Percentiles rank a stretch among this genome's conserved stretches.
Conservation (phyloP, 2,113 vertebrate species). For the Epinephelus fuscoguttatus region DNA sequence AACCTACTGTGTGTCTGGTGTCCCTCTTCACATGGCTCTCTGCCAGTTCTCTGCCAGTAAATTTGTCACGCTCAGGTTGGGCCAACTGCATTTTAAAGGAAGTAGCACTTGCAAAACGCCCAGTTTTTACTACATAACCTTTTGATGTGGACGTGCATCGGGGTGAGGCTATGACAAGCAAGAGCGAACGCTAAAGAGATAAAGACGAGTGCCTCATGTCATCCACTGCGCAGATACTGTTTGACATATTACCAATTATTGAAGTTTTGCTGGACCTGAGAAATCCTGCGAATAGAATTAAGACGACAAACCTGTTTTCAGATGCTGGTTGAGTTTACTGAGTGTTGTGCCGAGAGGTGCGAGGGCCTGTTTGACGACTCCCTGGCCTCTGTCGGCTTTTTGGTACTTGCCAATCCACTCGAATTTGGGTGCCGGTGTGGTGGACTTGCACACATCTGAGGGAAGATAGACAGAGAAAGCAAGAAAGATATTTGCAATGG, state of each 20-base stretch:
- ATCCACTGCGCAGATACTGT: background rate
- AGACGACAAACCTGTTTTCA: conserved; percentile 72
- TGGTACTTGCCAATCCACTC: conserved; percentile 85
- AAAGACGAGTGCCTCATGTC: background rate
- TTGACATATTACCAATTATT: background rate
- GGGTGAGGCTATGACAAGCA: background rate
- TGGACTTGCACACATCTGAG: conserved; percentile 82
- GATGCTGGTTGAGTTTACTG: conserved; percentile 61
- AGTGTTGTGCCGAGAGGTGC: conserved; percentile 37
- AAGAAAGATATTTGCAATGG: too few relatives aligned
- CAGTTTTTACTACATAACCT: background rate
- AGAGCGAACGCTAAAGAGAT: background rate
- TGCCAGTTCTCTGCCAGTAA: background rate
- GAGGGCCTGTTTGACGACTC: conserved; percentile 48
- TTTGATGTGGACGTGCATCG: conserved; percentile 4
- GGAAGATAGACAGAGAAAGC: conserved; percentile 6
- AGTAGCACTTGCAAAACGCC: conserved; percentile 20
- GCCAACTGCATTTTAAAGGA: conserved; percentile 21
- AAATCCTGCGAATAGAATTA: background rate
- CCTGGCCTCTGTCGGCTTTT: conserved; percentile 49
- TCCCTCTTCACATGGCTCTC: background rate
- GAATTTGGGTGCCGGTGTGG: conserved; percentile 75
- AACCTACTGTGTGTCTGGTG: background rate
- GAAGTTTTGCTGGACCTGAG: background rate
- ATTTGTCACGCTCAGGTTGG: background rate